Evolutionary conservation across 2,888 invertebrate genomes (phyloP), one percentile per base, ranked within the genome.

Genomic region (Lepidocyrtinus sp.): DNA sequence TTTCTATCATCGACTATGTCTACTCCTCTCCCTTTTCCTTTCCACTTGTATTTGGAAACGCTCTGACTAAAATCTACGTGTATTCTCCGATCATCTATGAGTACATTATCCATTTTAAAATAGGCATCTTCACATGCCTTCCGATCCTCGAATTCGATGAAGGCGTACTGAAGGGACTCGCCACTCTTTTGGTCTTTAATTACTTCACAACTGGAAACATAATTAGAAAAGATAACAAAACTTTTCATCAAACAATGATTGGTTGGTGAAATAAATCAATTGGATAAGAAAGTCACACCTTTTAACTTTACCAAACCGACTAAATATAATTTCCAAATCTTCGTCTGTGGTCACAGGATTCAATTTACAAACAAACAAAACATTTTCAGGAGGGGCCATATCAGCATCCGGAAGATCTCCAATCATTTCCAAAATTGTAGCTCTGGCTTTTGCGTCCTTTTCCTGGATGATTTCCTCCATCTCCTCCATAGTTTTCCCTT

Each of bases 41-140:
- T 91, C 95, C 96, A 97, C 87, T 93, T 93, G 87, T 96, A 92
- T 89, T 98, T 98, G 1, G 99, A 94, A 0, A 99, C 99, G 67
- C 98, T 98, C 89, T 99, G 99, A 84, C 98, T 98, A 90, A 99
- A 99, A 89, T 99, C 99, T 0, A 99, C 99, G 90, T 99, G 99
- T 87, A 99, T 99, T 84, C 99, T 91, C 25, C 99, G 91, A 88
- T 99, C 99, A 90, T 99, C 99, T 87, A 99, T 99, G 3, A 99
- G 90, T 0, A 99, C 99, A 90, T 99, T 99, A 88, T 99, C 99
- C 99, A 99, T 99, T 91, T 99, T 99, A 88, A 99, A 98, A 89
- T 96, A 99, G 0, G 99, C 99, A 87, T 95, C 95, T 90, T 99
- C 99, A 90, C 99, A 99, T 0, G 96, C 92, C 87, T 95, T 95